Base-by-base conservation (phyloP, 53 echinoderm and acorn worm species). In the Zoroaster sp. region DNA sequence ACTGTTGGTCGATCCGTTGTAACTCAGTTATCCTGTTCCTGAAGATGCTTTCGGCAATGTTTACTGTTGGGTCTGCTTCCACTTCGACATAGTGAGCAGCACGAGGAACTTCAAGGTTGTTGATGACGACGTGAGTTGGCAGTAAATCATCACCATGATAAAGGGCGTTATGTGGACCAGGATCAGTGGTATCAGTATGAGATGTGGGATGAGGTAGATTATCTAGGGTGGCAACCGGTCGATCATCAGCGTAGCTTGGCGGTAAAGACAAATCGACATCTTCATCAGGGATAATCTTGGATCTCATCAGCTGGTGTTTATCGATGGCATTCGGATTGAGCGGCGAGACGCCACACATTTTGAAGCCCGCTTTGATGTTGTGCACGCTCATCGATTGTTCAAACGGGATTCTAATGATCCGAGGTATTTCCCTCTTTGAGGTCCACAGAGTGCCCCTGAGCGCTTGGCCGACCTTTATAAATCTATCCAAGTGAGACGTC, bases 301-400 rank as follows among this genome's bases (percentile, higher is more conserved):
- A 86, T 2, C 86, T 5, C 3, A 91, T 31, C 18, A 91, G 86
- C 35, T 86, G 73, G 1, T 78, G 31, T 14, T 91, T 89, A 43
- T 89, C 82, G 23, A 89, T 52, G 38, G 90, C 90, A 36, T 89
- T 89, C 1, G 90, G 82, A 38, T 89, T 54, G 31, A 80, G 72
- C 1, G 82, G 90, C 37, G 47, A 33, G 75, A 89, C 81, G 11
- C 81, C 81, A 20, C 43, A 65, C 36, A 71, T 81, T 40, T 49
- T 34, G 28, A 89, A 89, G 25, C 82, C 90, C 4, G 49, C 11
- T 35, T 83, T 90, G 66, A 90, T 90, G 74, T 90, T 90, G 75
- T 90, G 73, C 74, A 90, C 25, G 1, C 55, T 73, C 90, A 90
- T 90, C 4, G 74, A 35, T 28, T 40, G 35, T 53, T 90, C 71